Evolutionary conservation across 2,888 invertebrate species (phyloP).

Genomic region (Spilosoma lubricipeda): DNA sequence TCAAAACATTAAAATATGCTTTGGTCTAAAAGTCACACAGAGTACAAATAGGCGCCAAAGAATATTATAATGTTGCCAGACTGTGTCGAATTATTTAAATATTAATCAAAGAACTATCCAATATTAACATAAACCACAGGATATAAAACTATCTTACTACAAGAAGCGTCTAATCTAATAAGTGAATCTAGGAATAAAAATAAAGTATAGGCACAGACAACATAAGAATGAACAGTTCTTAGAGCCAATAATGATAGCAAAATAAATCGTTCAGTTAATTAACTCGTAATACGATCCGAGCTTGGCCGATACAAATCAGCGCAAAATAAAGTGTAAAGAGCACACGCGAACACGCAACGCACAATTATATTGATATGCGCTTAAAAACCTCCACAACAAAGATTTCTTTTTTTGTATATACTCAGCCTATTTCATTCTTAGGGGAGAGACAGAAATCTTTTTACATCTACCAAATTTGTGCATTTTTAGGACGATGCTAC

Average conservation of each 20-base stretch:
- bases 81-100: not conserved
- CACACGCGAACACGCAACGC: slow-evolving; percentile 46
- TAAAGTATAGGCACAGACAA: not conserved
- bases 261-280: slow-evolving; percentile 47
- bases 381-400: not conserved
- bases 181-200: not conserved
- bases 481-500: not conserved
- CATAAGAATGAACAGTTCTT: slow-evolving; percentile 4
- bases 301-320: slow-evolving; percentile 42
- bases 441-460: not conserved
- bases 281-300: slow-evolving; percentile 47
- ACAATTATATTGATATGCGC: not conserved
- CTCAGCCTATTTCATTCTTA: not conserved
- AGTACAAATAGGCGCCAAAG: not conserved
- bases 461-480: not conserved
- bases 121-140: not conserved
- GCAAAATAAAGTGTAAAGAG: slow-evolving; percentile 39
- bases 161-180: not conserved
- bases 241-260: slow-evolving; percentile 17
- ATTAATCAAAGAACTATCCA: not conserved
- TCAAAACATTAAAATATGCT: not conserved
- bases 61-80: not conserved
- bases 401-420: not conserved
- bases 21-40: not conserved
- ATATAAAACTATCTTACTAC: not conserved